Evolutionary conservation across 2,113 vertebrate genomes (phyloP), one percentile per base, ranked within the genome.

Genomic region (Psephotus haematonotus): DNA sequence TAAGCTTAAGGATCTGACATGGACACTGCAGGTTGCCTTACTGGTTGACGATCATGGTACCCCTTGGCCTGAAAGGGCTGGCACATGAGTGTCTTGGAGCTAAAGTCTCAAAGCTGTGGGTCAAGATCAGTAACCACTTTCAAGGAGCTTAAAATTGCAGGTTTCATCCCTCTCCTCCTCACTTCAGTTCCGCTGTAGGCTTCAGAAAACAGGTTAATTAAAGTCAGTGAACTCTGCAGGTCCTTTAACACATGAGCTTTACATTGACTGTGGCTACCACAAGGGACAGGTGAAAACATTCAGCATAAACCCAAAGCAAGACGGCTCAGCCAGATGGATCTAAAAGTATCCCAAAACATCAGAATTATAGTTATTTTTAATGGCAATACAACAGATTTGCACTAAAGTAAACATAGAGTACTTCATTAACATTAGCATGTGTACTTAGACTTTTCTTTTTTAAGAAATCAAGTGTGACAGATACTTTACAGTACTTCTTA

Each of bases 371-470:
- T 24, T 39, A 9, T 67, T 83, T 90, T 88, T 78, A 33, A 74
- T 3, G 7, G 23, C 46, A 81, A 11, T 16, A 59, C 23, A 75
- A 67, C 29, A 84, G 64, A 88, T 81, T 75, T 71, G 9, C 13
- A 50, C 43, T 55, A 68, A 83, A 90, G 82, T 65, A 72, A 93
- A 52, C 24, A 49, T 1, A 39, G n/a, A 86, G 75, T 41, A 27
- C 71, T 90, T 93, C 59, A 46, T 79, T 75, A 85, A 60, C 35
- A 31, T 88, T 75, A 83, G 20, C 71, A 59, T n/a, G 63, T 53
- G 49, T 49, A 49, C 50, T 90, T 33, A 59, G 46, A 20, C 33
- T 59, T 86, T 70, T 53, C 22, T 52, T 82, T 90, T 95, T 86
- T 74, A 67, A 71, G 67, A 75, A 93, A 91, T 68, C 46, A 55